Evolutionary conservation across 2,888 invertebrate genomes (phyloP).

Genomic region (Ctena decussata): DNA sequence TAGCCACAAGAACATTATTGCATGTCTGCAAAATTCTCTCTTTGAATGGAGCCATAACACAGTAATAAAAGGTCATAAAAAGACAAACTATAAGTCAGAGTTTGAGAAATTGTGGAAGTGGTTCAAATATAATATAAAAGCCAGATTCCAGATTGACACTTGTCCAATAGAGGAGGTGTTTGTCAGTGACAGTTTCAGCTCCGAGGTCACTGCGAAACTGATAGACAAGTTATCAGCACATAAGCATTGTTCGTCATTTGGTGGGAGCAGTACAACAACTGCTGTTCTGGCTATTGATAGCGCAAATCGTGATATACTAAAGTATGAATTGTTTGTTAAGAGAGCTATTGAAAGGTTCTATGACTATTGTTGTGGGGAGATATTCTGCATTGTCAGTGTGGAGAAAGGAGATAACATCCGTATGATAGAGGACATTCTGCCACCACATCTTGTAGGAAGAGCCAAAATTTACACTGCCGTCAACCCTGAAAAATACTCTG

Average conservation of each 20-base stretch:
- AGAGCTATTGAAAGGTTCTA: not conserved
- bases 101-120: not conserved
- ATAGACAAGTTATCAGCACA: not conserved
- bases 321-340: not conserved
- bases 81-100: not conserved
- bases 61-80: not conserved
- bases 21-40: not conserved
- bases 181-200: not conserved
- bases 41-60: not conserved
- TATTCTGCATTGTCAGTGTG: not conserved
- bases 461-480: not conserved
- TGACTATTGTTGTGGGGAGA: not conserved
- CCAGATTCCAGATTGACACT: not conserved
- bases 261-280: not conserved
- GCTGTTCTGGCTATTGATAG: not conserved
- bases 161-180: not conserved
- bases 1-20: not conserved
- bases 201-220: not conserved
- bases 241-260: not conserved
- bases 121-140: not conserved
- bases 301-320: not conserved
- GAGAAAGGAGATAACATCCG: not conserved
- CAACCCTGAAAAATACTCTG: not conserved
- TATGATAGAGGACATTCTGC: not conserved
- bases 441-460: not conserved